Conservation (phyloP, 2,888 invertebrate genomes). For the Melanargia galathea region DNA sequence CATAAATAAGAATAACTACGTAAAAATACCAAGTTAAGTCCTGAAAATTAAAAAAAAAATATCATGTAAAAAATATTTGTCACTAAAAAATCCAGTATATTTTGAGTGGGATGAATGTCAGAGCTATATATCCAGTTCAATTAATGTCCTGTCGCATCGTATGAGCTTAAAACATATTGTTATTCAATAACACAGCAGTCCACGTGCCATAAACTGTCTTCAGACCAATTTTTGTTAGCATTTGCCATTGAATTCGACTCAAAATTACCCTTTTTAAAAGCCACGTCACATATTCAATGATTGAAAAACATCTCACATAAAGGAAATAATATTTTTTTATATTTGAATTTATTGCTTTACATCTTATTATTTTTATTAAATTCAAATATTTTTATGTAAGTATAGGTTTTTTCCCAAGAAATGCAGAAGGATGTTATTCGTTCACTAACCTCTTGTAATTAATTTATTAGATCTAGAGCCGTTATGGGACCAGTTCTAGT, state of each 20-base stretch:
- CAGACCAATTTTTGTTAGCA: constrained; percentile 27
- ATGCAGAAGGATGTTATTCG: constrained; percentile 14
- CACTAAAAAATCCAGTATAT: background rate
- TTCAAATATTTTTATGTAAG: constrained; percentile 2
- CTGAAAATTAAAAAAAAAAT: background rate
- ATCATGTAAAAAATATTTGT: background rate
- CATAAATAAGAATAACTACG: too few species aligned
- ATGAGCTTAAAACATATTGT: constrained; percentile 25
- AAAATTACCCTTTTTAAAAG: constrained; percentile 19
- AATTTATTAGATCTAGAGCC: constrained; percentile 14
- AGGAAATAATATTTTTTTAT: background rate
- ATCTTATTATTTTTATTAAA: constrained; percentile 10
- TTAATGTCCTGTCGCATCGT: constrained; percentile 31
- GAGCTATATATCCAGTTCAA: constrained; percentile 35
- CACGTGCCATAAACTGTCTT: constrained; percentile 20
- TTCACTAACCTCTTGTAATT: constrained; percentile 15
- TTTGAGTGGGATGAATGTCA: constrained; percentile 15
- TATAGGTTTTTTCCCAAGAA: constrained; percentile 15
- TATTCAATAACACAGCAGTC: constrained; percentile 10
- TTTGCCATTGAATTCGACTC: constrained; percentile 21
- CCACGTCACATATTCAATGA: constrained; percentile 14
- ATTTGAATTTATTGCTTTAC: constrained; percentile 16
- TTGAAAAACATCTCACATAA: constrained; percentile 9
- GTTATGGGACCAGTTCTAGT: background rate
- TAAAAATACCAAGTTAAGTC: too few species aligned